Conservation (phyloP, 2,888 invertebrate species). For the Drosophila longiperda region DNA sequence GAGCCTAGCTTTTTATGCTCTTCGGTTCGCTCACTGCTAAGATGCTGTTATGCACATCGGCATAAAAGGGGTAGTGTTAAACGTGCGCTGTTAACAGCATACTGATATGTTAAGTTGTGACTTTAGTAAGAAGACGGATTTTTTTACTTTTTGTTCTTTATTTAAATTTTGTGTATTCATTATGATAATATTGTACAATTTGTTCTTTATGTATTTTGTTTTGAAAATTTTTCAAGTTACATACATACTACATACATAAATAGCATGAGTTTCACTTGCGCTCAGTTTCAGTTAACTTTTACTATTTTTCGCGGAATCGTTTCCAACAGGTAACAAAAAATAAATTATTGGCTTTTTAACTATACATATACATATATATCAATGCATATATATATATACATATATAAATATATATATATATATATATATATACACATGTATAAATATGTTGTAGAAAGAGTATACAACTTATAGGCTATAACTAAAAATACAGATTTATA, state of each 20-base stretch:
- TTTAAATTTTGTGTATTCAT: conserved; percentile 80
- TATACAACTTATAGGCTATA: conserved; percentile 71
- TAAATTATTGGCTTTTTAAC: conserved; percentile 77
- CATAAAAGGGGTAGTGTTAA: conserved; percentile 31
- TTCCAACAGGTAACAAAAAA: conserved; percentile 80
- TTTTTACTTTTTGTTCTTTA: conserved; percentile 75
- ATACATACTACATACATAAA: conserved; percentile 39
- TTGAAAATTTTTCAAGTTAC: conserved; percentile 69
- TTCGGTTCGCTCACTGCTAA: conserved; percentile 12
- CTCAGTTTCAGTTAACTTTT: conserved; percentile 68
- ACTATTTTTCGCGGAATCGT: conserved; percentile 79
- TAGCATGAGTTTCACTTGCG: conserved; percentile 45
- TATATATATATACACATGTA: conserved; percentile 33
- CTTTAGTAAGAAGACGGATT: conserved; percentile 7
- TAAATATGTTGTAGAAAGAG: conserved; percentile 64
- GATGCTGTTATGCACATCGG: conserved; percentile 13
- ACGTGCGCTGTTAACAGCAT: conserved; percentile 5
- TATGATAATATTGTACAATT: conserved; percentile 79
- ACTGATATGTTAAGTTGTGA: not conserved
- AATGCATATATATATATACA: conserved; percentile 31
- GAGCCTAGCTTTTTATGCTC: not conserved
- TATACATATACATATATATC: conserved; percentile 37
- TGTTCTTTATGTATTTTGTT: conserved; percentile 51
- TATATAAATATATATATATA: conserved; percentile 27
- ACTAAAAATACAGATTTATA: conserved; percentile 75